A percentile compares a stretch with the other conserved stretches of the same genome.
Conservation (phyloP, 2,113 vertebrate genomes). For the Theropithecus gelada region DNA sequence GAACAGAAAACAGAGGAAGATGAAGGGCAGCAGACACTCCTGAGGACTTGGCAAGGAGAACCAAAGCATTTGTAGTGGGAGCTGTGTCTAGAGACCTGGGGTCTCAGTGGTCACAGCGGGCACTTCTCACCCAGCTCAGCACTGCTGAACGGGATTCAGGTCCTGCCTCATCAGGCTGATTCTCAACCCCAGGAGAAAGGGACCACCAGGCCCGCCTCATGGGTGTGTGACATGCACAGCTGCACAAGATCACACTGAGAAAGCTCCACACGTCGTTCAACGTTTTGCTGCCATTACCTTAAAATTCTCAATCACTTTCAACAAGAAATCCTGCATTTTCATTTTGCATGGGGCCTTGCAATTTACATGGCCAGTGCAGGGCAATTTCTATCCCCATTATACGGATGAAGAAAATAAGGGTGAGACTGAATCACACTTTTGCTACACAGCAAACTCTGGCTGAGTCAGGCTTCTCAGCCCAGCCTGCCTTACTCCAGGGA, state of each 20-base stretch:
- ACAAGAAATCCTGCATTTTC: not conserved
- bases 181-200: not conserved
- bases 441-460: not conserved
- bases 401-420: not conserved
- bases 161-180: too few relatives aligned
- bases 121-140: too few relatives aligned
- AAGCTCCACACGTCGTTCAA: not conserved
- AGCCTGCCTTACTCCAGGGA: not conserved
- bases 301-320: not conserved
- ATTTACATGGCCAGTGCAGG: not conserved
- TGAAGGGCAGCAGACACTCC: not conserved
- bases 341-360: not conserved
- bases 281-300: not conserved
- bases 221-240: rapidly evolving
- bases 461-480: not conserved
- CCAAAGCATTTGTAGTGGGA: not conserved
- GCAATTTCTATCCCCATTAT: not conserved
- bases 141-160: not conserved
- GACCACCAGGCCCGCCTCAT: not conserved
- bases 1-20: not conserved
- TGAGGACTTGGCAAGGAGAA: not conserved
- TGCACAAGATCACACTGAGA: too few relatives aligned
- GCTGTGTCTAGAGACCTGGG: not conserved
- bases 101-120: not conserved
- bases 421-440: not conserved